Base-by-base conservation (phyloP, 2,888 invertebrate species). In the Hypsopygia costalis region DNA sequence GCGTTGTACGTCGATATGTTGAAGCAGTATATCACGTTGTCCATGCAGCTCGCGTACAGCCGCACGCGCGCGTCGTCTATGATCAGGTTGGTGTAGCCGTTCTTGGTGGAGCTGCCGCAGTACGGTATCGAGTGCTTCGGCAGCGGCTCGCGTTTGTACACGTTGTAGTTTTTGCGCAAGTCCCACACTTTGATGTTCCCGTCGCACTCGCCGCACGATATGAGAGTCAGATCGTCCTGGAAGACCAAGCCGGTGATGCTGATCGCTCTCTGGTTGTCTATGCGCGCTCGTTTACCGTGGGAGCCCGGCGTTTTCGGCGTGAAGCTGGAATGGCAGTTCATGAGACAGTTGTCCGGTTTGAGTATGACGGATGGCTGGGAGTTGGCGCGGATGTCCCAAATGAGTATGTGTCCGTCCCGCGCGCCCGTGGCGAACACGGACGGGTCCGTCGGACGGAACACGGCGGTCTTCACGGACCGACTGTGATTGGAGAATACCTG, bases 141-240 rank as follows among this genome's bases (percentile, higher is more conserved):
- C 31, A 92, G 62, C 0, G 96, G 94, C 44, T 93, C 93, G 36
- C 91, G 90, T 62, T 92, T 93, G 56, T 91, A 91, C 3, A 87
- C 86, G 7, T 90, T 91, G 69, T 97, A 97, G 63, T 93, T 95
- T 66, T 95, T 95, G 22, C 97, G 86, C 20, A 97, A 71, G 75
- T 98, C 97, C 96, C 96, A 97, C 1, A 94, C 92, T 80, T 97
- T 97, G 40, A 97, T 94, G 48, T 92, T 82, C 0, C 97, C 96
- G 78, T 97, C 97, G 31, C 94, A 94, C 41, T 96, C 95, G 0
- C 96, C 96, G 64, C 96, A 94, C 0, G 97, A 96, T 32, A 97
- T 90, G 1, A 98, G 83, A 3, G 94, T 94, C 49, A 91, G 77
- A 44, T 94, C 93, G 74, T 96, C 93, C 77, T 95, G 95, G 79